Percentiles rank a stretch among this genome's conserved stretches.
Conservation (phyloP, 2,113 vertebrate genomes). For the Indicator indicator region DNA sequence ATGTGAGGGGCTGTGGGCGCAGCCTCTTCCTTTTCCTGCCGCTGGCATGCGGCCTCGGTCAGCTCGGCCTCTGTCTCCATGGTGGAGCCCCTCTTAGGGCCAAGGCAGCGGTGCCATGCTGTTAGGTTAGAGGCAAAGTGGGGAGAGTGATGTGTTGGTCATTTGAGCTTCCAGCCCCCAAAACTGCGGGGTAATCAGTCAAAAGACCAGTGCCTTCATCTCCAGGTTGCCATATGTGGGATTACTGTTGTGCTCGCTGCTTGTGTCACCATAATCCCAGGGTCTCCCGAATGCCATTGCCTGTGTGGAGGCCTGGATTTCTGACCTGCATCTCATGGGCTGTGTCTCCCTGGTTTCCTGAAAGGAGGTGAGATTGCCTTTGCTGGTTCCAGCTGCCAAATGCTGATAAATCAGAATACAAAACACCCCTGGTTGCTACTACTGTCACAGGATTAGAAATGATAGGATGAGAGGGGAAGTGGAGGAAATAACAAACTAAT, state of each 20-base stretch:
- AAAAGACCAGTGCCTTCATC: accelerated
- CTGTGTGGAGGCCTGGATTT: accelerated
- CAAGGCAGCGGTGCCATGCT: not conserved
- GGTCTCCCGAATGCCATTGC: accelerated
- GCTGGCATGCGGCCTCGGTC: too few species aligned
- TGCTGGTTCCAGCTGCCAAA: not conserved
- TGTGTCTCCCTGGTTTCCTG: not conserved
- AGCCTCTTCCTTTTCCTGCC: accelerated
- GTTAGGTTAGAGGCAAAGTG: too few species aligned
- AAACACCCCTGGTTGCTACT: not conserved
- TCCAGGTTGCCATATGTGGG: accelerated
- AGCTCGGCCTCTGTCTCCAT: too few species aligned
- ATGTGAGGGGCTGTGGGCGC: accelerated
- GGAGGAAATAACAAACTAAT: not conserved
- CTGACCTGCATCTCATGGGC: not conserved
- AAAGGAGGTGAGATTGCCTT: not conserved
- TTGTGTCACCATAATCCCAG: not conserved
- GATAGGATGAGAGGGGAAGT: not conserved
- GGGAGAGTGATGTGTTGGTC: accelerated
- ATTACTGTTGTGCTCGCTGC: not conserved
- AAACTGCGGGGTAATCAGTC: too few species aligned
- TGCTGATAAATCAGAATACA: not conserved
- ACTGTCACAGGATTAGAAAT: not conserved
- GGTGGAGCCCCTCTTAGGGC: not conserved
- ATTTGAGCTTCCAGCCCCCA: too few species aligned